These are phyloP conservation scores for Metallyticus violacea DNA, from an alignment of 2,888 invertebrate genomes.

Conservation along the genomic window DNA sequence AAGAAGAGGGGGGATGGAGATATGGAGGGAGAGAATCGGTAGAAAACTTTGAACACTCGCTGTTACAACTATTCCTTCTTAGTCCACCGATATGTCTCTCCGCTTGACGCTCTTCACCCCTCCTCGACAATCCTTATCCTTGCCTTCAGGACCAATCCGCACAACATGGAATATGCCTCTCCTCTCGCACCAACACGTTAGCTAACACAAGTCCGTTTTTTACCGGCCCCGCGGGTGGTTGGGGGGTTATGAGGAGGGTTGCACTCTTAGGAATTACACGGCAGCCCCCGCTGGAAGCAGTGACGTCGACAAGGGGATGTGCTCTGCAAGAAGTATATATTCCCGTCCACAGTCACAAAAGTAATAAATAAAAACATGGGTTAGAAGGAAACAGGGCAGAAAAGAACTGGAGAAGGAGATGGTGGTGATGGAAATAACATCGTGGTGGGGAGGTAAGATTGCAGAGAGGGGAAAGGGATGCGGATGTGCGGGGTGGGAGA, in stretches of 20 bases:
- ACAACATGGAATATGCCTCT: neutral
- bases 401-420: neutral
- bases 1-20: neutral
- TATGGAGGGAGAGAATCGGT: constrained; percentile 8
- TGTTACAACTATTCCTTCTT: neutral
- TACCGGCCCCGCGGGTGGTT: too few species aligned
- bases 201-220: neutral
- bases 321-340: constrained; percentile 17
- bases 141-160: neutral
- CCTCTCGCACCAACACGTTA: neutral
- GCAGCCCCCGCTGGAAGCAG: neutral
- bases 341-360: constrained; percentile 61
- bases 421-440: too few species aligned
- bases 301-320: neutral
- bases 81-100: neutral
- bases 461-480: constrained; percentile 14
- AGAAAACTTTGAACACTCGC: constrained; percentile 29
- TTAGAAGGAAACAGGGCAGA: neutral
- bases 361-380: constrained; percentile 68
- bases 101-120: neutral
- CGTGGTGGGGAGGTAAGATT: neutral
- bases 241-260: neutral
- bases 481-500: too few species aligned
- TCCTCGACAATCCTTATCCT: neutral
- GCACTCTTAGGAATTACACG: constrained; percentile 14